Conservation (phyloP, 2,797 vertebrate genomes). For the Hafferia zeledoni region DNA sequence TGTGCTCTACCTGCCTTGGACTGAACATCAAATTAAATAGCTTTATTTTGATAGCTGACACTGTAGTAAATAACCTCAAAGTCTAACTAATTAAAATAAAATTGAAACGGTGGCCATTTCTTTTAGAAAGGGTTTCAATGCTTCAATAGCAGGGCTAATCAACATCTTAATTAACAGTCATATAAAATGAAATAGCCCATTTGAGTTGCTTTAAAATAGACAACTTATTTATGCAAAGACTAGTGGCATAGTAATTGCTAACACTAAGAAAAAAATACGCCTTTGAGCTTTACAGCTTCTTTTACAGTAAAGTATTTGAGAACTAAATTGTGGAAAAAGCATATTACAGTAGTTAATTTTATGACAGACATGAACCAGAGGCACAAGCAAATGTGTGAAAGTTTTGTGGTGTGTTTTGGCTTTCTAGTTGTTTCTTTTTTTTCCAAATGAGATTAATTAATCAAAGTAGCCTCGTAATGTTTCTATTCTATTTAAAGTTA, state of each 20-base stretch:
- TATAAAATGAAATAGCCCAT: constrained; percentile 73
- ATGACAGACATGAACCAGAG: constrained; percentile 46
- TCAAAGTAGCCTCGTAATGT: neutral
- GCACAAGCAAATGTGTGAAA: constrained; percentile 7
- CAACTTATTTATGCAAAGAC: constrained; percentile 67
- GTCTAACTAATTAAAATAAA: constrained; percentile 72
- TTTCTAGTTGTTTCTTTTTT: neutral
- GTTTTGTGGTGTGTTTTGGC: neutral
- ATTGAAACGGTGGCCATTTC: constrained; percentile 54
- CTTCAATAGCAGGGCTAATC: constrained; percentile 72
- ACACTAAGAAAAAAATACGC: constrained; percentile 57
- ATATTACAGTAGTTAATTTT: constrained; percentile 54
- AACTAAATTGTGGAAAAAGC: constrained; percentile 17
- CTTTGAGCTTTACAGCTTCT: constrained; percentile 48
- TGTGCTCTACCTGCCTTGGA: constrained; percentile 41
- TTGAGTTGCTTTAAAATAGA: constrained; percentile 71
- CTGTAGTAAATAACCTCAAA: constrained; percentile 71
- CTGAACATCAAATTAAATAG: constrained; percentile 67
- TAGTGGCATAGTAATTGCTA: constrained; percentile 67
- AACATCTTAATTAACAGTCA: constrained; percentile 77
- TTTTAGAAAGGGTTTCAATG: constrained; percentile 63
- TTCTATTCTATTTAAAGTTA: neutral
- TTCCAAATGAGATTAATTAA: constrained; percentile 15
- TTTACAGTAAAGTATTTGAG: constrained; percentile 48
- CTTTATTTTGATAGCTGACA: constrained; percentile 49